Evolutionary conservation across 2,113 vertebrate genomes (phyloP).

Genomic region (Corythaixoides concolor): DNA sequence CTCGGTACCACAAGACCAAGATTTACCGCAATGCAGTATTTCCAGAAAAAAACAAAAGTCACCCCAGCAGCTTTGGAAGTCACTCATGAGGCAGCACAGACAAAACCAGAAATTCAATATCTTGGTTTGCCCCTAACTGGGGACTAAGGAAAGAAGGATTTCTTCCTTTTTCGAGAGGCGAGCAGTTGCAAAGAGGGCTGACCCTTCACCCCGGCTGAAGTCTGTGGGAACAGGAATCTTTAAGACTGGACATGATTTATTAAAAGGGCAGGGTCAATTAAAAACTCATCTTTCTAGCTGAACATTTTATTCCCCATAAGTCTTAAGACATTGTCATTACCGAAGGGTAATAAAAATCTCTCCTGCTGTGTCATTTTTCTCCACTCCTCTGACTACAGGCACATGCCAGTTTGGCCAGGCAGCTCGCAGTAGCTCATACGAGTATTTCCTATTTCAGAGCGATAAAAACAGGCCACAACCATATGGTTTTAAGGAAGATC

Average conservation of each 20-base stretch:
- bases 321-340: neutral
- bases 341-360: neutral
- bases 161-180: rapidly evolving
- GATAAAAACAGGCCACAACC: neutral
- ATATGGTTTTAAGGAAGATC: neutral
- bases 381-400: neutral
- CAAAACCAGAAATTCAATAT: neutral
- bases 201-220: neutral
- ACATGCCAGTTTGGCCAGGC: neutral
- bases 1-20: neutral
- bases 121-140: neutral
- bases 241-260: slow-evolving; percentile 19
- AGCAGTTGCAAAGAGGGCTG: neutral
- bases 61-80: neutral
- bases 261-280: slow-evolving; percentile 47
- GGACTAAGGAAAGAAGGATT: neutral
- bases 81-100: neutral
- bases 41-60: neutral
- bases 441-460: neutral
- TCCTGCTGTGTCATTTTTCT: neutral
- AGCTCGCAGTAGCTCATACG: neutral
- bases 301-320: neutral
- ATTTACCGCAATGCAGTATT: neutral
- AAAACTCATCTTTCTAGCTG: slow-evolving; percentile 11
- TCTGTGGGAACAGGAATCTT: neutral